These are phyloP conservation scores for Lepidothrix coronata DNA, from an alignment of 2,113 vertebrate species.

Conservation along the genomic window DNA sequence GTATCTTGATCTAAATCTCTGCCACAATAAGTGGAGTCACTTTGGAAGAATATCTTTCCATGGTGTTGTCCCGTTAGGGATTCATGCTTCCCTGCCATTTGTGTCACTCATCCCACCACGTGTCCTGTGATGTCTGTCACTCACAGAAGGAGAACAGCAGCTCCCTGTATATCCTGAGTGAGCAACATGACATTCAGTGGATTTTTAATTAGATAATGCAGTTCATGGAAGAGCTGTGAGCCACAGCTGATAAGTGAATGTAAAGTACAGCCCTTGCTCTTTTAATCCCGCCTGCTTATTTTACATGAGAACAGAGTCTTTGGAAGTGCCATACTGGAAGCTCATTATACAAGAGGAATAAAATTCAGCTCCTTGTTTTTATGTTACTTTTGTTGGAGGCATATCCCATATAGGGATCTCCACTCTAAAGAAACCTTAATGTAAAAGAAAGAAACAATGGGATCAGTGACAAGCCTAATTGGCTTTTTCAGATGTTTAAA, in stretches of 20 bases:
- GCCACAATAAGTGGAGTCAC: background rate
- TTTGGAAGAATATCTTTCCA: background rate
- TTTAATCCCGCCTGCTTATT: constrained; percentile 24
- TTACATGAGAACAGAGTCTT: constrained; percentile 31
- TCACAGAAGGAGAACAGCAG: background rate
- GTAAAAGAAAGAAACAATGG: background rate
- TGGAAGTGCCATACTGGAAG: background rate
- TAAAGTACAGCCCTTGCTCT: constrained; percentile 11
- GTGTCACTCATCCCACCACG: background rate
- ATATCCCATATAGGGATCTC: background rate
- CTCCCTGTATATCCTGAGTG: background rate
- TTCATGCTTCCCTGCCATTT: background rate
- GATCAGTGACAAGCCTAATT: constrained; percentile 3
- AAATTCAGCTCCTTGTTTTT: constrained; percentile 20
- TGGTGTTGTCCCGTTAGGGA: background rate
- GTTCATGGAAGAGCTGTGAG: background rate
- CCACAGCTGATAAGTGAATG: background rate
- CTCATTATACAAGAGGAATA: constrained; percentile 36
- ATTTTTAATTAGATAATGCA: background rate
- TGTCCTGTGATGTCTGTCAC: background rate
- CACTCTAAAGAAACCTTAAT: background rate
- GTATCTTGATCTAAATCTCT: background rate
- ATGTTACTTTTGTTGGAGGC: constrained; percentile 1
- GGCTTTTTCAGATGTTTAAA: constrained; percentile 45
- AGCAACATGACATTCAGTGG: background rate